Conservation (phyloP, 2,797 vertebrate genomes). For the Dryobates pubescens region DNA sequence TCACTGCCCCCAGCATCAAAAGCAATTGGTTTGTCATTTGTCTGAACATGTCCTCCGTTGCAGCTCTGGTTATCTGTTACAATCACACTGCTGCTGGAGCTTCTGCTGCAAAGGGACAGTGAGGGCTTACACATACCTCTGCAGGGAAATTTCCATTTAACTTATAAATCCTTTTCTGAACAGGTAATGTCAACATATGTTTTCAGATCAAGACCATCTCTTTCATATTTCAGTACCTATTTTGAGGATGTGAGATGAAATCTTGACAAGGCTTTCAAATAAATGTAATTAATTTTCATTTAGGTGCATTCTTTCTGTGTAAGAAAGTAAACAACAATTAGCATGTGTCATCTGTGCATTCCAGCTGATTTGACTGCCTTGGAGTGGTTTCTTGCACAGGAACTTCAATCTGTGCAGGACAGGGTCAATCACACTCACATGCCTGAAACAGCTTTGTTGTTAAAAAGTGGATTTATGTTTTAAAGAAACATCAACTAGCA, state of each 20-base stretch:
- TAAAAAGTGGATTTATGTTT: neutral
- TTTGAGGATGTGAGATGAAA: neutral
- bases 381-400: neutral
- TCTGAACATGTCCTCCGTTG: conserved; percentile 14
- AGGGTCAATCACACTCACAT: neutral
- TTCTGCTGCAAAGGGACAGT: neutral
- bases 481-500: neutral
- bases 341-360: neutral
- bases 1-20: neutral
- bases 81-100: neutral
- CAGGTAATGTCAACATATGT: neutral
- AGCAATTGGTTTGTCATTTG: conserved; percentile 52
- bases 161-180: neutral
- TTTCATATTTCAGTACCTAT: neutral
- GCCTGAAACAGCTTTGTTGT: neutral
- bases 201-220: neutral
- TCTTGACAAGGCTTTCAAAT: neutral
- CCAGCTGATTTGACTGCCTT: neutral
- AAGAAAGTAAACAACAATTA: neutral
- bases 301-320: neutral
- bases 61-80: conserved; percentile 4
- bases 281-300: neutral
- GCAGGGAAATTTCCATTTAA: neutral
- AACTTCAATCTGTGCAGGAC: neutral
- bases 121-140: neutral